A percentile compares a stretch with the other conserved stretches of the same genome.
These are phyloP conservation scores for Himalopsyche tibetana DNA, from an alignment of 2,888 invertebrate species.

Conservation along the genomic window DNA sequence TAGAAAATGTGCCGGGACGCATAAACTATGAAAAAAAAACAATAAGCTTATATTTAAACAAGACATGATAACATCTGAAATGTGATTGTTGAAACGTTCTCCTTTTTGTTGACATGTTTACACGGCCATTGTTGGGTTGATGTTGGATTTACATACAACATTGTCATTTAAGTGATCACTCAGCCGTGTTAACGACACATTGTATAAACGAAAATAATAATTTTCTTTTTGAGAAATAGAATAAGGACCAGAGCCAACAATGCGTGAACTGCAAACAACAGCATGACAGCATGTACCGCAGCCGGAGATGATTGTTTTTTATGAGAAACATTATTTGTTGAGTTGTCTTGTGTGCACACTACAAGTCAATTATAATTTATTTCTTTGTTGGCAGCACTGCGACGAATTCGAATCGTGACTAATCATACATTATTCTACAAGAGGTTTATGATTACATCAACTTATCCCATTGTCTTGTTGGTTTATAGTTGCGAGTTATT, in stretches of 20 bases:
- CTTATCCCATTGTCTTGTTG: background rate
- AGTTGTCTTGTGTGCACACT: slow-evolving; percentile 15
- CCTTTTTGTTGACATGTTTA: slow-evolving; percentile 57
- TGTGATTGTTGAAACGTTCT: slow-evolving; percentile 50
- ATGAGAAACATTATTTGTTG: slow-evolving; percentile 40
- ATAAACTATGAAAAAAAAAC: background rate
- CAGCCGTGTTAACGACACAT: slow-evolving; percentile 54
- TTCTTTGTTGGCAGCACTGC: slow-evolving; percentile 36
- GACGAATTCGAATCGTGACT: slow-evolving; percentile 42
- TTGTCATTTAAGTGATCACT: slow-evolving; percentile 52
- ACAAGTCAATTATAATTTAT: slow-evolving; percentile 42
- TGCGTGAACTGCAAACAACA: slow-evolving; percentile 39
- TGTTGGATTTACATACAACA: slow-evolving; percentile 53
- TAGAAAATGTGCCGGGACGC: background rate
- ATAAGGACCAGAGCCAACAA: slow-evolving; percentile 44
- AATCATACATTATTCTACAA: slow-evolving; percentile 27
- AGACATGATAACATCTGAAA: slow-evolving; percentile 56
- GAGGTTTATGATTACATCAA: slow-evolving; percentile 2
- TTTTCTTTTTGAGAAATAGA: slow-evolving; percentile 19
- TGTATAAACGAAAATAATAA: slow-evolving; percentile 46
- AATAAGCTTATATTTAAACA: slow-evolving; percentile 49
- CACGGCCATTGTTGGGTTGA: slow-evolving; percentile 53
- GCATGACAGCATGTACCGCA: slow-evolving; percentile 20
- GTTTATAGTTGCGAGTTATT: background rate
- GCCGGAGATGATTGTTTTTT: slow-evolving; percentile 40